Base-by-base conservation (phyloP, 2,797 vertebrate species). In the Octomys mimax region DNA sequence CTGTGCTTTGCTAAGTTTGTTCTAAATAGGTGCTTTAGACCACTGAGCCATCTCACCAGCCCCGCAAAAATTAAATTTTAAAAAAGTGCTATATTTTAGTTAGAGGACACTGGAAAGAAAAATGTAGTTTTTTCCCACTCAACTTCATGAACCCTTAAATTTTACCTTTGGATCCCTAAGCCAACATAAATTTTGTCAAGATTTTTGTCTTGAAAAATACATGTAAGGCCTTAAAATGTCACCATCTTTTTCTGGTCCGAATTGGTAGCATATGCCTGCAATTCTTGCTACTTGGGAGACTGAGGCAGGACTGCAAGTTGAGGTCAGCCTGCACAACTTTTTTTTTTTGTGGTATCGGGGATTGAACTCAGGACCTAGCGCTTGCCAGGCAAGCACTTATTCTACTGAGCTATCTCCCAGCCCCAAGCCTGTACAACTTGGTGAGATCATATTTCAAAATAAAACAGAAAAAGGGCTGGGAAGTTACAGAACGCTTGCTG, bases 51-150 rank as follows among this genome's bases (percentile, higher is more conserved):
- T 39, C 39, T 39, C 39, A 39, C 39, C 39, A 39, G 39, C 39
- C 39, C 52, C 16, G 52, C 12, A 54, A 54, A 54, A 54, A 54
- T 49, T 49, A 49, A 49, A 49, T 49, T 49, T 49, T 49, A 54
- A 54, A 54, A 54, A 54, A 90, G 59, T 86, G 49, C 59, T 84
- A 22, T 54, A 78, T 80, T 70, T 93, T 78, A 90, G 66, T 83
- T 57, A 62, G 4, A 92, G 28, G 39, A 46, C 68, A 36, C 31
- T 68, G 64, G 78, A 64, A 80, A 92, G 81, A 92, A 78, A 91
- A 54, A 87, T 7, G 10, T 9, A 39, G 26, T 66, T 36, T 85
- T 78, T 92, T 22, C 39, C 39, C 39, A 84, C 1, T 90, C 52
- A 90, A 88, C 59, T 75, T 84, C 66, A 78, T 11, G 52, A 31